Percentiles rank a stretch among this genome's conserved stretches.
Evolutionary conservation across 2,113 vertebrate genomes (phyloP).

Genomic region (Echinops telfairi): DNA sequence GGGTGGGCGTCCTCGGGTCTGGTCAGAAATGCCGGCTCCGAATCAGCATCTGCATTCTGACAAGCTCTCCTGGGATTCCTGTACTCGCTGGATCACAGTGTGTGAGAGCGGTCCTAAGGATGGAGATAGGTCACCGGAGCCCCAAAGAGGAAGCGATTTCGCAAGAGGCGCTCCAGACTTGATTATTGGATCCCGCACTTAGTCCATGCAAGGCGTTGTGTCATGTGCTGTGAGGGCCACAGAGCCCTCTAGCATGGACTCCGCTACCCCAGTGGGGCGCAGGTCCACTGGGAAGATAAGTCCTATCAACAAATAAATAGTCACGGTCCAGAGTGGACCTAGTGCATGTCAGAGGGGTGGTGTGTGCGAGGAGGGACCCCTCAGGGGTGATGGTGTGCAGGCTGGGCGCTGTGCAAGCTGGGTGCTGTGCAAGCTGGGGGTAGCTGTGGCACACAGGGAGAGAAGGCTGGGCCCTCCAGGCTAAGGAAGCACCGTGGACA

Average conservation of each 20-base stretch:
- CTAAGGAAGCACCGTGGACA: not conserved
- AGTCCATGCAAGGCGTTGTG: not conserved
- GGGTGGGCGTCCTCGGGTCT: not conserved
- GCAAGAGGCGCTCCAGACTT: not conserved
- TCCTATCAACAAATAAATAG: not conserved
- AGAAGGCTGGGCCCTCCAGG: not conserved
- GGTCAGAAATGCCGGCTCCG: not conserved
- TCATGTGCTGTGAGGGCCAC: not conserved
- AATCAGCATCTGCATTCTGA: constrained; percentile 29
- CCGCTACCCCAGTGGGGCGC: not conserved
- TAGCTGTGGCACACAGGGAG: not conserved
- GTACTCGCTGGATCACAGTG: not conserved
- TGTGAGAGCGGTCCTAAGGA: not conserved
- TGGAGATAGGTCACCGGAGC: not conserved
- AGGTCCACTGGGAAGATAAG: constrained; percentile 17
- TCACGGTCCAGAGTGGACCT: not conserved
- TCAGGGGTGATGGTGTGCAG: not conserved
- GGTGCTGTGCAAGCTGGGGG: not conserved
- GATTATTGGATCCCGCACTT: not conserved
- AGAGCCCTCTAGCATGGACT: not conserved
- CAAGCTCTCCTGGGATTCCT: not conserved
- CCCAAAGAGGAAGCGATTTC: constrained; percentile 14
- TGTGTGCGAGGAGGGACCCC: not conserved
- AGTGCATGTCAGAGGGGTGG: not conserved
- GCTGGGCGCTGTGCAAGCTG: not conserved